Evolutionary conservation across 2,113 vertebrate species (phyloP), one percentile per base, ranked within the genome.

Genomic region (Microcebus ravelobensis): DNA sequence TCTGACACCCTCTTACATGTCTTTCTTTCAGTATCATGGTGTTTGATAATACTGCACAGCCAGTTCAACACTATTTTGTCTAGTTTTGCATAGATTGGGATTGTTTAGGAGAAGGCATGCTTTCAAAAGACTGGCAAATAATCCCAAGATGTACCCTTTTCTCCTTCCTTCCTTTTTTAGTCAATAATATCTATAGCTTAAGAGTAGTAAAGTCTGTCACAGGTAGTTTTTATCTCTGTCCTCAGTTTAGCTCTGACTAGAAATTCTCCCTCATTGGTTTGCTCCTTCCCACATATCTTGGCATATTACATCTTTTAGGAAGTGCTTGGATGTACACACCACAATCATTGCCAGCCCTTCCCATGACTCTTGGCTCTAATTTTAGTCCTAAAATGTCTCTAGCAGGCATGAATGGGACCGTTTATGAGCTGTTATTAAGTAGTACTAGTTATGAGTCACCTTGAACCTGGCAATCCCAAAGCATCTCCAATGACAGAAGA

Each of bases 101-200:
- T 76, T 82, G 50, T 81, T 67, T 63, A 94, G 77, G 59, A 10
- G 25, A 79, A 94, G 52, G 20, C 27, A 29, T 29, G 2, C n/a
- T 91, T 87, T 97, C 34, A 87, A 94, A 90, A 94, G 48, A 88
- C 29, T 83, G 14, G 2, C 31, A 87, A 61, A 94, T 71, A 92
- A 79, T 14, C 34, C 20, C 18, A 65, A 31, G 5, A 77, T 36
- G 4, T 81, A 80, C 23, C 55, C 74, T 74, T 96, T 68, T 39
- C 52, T 87, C 65, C 25, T 84, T 86, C n/a, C 4, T 90, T 91
- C 48, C 63, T 82, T n/a, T n/a, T 21, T 89, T 82, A 50, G 39
- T 55, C 48, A 93, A 86, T 59, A 83, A 61, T 79, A 52, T 74
- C 39, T 84, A n/a, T 80, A 27, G 13, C 6, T 87, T 68, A 83